Evolutionary conservation across 2,888 invertebrate species (phyloP).

Genomic region (Amblyjoppa fuscipennis): DNA sequence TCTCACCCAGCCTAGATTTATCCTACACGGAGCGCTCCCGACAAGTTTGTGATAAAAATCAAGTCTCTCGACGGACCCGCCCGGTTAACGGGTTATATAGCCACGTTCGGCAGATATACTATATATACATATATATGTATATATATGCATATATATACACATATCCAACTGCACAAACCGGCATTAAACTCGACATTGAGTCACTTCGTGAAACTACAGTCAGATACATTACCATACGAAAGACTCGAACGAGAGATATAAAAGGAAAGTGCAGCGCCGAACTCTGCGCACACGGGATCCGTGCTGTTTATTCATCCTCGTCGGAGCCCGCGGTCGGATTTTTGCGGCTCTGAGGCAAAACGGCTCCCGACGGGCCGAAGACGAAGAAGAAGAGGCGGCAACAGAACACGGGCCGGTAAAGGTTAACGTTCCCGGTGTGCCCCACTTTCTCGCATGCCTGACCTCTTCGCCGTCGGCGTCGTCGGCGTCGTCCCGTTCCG

Average conservation of each 20-base stretch:
- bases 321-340: constrained; percentile 8
- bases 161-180: not conserved
- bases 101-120: not conserved
- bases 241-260: not conserved
- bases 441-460: constrained; percentile 78
- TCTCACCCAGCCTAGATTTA: constrained; percentile 21
- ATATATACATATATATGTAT: not conserved
- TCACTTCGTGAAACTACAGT: not conserved
- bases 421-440: constrained; percentile 76
- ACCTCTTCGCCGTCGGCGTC: constrained; percentile 69
- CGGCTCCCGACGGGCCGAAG: constrained; percentile 2
- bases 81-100: constrained; percentile 29
- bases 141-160: not conserved
- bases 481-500: constrained; percentile 59
- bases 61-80: constrained; percentile 3
- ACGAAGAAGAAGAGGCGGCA: constrained; percentile 54
- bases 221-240: not conserved
- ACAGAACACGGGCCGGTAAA: constrained; percentile 70
- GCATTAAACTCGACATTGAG: constrained; percentile 10
- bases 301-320: constrained; percentile 5
- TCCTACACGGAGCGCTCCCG: not conserved
- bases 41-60: constrained; percentile 33
- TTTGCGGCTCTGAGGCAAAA: constrained; percentile 1
- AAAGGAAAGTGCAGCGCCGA: not conserved
- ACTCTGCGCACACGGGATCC: not conserved